Evolutionary conservation across 2,113 vertebrate genomes (phyloP).

Genomic region (Erpornis zantholeuca): DNA sequence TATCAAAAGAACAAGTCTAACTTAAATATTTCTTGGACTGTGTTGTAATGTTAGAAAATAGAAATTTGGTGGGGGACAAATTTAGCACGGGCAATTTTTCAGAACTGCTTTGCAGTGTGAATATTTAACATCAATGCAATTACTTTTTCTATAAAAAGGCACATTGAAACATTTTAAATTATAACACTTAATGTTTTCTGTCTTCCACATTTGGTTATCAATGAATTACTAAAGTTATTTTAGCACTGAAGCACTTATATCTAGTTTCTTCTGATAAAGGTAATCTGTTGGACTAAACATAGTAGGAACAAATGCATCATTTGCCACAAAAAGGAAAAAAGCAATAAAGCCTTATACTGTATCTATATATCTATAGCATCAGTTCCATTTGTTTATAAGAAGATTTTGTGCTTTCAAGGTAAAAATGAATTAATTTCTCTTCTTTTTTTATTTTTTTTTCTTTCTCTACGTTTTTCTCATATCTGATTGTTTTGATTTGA

Average conservation of each 20-base stretch:
- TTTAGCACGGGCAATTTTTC: constrained; percentile 47
- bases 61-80: constrained; percentile 1
- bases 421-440: neutral
- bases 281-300: neutral
- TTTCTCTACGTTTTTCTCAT: neutral
- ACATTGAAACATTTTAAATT: constrained; percentile 38
- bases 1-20: constrained; percentile 30
- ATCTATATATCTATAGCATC: no score
- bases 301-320: neutral
- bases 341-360: neutral
- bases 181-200: constrained; percentile 25
- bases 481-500: neutral
- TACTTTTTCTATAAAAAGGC: constrained; percentile 48
- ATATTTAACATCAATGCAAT: constrained; percentile 52
- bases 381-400: neutral
- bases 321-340: neutral
- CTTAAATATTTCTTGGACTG: constrained; percentile 13
- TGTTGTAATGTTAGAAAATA: constrained; percentile 28
- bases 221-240: constrained; percentile 10
- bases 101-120: constrained; percentile 26
- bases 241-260: neutral
- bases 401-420: neutral
- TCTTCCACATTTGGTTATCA: constrained; percentile 17
- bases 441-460: neutral
- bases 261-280: neutral